Percentiles rank a stretch among this genome's conserved stretches.
These are phyloP conservation scores for Scaeva pyrastri DNA, from an alignment of 2,888 invertebrate species.

Conservation along the genomic window DNA sequence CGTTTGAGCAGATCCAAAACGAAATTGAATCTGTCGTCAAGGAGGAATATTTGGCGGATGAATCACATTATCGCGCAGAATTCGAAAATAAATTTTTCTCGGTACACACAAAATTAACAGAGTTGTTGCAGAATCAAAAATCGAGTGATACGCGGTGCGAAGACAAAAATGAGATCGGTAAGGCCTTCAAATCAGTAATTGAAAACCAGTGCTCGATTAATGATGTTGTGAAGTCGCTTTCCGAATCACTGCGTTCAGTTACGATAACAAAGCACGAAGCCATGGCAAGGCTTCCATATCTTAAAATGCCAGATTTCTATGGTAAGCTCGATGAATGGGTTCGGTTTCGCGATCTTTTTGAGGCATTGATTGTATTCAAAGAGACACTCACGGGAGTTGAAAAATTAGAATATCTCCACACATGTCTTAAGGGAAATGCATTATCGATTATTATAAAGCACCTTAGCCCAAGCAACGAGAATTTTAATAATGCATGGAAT, in stretches of 20 bases:
- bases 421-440: constrained; percentile 29
- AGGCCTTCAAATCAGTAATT: constrained; percentile 4
- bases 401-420: constrained; percentile 44
- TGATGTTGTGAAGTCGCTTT: constrained; percentile 8
- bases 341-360: constrained; percentile 49
- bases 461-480: too few species aligned
- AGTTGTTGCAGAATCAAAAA: background rate
- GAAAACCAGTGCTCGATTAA: constrained; percentile 11
- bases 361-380: constrained; percentile 25
- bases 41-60: too few species aligned
- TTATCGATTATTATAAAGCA: constrained; percentile 32
- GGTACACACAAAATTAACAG: background rate
- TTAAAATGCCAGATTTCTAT: constrained; percentile 12
- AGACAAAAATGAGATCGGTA: background rate
- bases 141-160: background rate
- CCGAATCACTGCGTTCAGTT: constrained; percentile 22
- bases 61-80: background rate
- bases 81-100: background rate
- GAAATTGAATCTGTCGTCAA: too few species aligned
- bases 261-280: background rate
- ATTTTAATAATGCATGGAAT: too few species aligned
- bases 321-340: constrained; percentile 29
- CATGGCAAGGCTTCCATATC: constrained; percentile 7
- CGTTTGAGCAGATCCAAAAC: too few species aligned
- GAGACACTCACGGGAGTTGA: constrained; percentile 36